Conservation (phyloP, 2,113 vertebrate genomes). For the Callospermophilus lateralis region DNA sequence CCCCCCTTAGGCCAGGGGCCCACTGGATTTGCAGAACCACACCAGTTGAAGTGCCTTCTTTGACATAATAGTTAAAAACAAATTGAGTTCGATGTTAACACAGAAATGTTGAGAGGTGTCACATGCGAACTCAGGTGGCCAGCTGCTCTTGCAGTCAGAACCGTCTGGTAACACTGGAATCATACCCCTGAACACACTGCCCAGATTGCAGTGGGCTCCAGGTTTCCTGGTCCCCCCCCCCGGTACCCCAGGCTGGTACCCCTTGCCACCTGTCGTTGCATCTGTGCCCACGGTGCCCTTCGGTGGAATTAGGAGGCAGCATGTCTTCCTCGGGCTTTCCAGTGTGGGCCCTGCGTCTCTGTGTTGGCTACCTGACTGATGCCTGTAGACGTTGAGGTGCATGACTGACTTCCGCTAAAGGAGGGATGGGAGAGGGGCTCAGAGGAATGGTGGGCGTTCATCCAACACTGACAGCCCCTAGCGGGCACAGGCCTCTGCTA, state of each 20-base stretch:
- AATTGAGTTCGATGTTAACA: background rate
- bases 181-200: background rate
- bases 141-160: background rate
- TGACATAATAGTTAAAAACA: background rate
- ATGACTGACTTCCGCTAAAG: background rate
- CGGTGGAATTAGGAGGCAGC: background rate
- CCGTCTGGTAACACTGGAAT: background rate
- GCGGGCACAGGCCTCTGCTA: background rate
- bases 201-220: background rate
- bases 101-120: background rate
- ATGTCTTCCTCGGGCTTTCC: background rate
- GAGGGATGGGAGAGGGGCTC: background rate
- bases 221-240: background rate
- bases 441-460: too few relatives aligned
- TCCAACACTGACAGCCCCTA: accelerated
- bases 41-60: background rate
- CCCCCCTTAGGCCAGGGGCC: background rate
- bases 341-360: accelerated
- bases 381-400: too few relatives aligned
- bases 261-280: background rate
- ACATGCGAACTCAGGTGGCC: background rate
- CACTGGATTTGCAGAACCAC: background rate
- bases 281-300: background rate
- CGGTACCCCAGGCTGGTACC: too few relatives aligned
- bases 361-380: too few relatives aligned